Conservation (phyloP, 2,797 vertebrate species). For the Betta splendens region DNA sequence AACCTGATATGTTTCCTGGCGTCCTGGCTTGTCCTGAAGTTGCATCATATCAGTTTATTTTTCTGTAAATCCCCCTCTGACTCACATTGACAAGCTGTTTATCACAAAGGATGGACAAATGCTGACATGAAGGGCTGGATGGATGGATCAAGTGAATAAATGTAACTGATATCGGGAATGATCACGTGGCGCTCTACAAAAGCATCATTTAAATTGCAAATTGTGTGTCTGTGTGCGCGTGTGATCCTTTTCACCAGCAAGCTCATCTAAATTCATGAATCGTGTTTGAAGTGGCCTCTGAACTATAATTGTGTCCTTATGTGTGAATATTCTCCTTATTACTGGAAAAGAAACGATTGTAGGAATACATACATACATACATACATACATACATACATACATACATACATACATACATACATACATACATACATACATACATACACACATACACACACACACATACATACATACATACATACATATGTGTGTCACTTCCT, state of each 20-base stretch:
- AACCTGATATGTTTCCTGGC: slow-evolving; percentile 50
- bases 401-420: too few species aligned
- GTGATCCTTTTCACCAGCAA: slow-evolving; percentile 36
- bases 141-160: slow-evolving; percentile 26
- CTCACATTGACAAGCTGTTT: not conserved
- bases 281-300: slow-evolving; percentile 74
- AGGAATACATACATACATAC: too few species aligned
- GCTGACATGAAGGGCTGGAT: slow-evolving; percentile 8
- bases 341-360: slow-evolving; percentile 20
- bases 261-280: slow-evolving; percentile 75
- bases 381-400: too few species aligned
- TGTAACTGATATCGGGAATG: slow-evolving; percentile 45
- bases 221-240: slow-evolving; percentile 36
- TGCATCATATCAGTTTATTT: not conserved
- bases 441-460: too few species aligned
- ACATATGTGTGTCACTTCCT: slow-evolving; percentile 19
- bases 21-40: not conserved
- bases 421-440: too few species aligned
- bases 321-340: slow-evolving; percentile 36
- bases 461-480: too few species aligned
- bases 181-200: slow-evolving; percentile 65
- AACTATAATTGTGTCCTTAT: slow-evolving; percentile 36
- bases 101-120: not conserved
- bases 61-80: not conserved
- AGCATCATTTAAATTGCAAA: slow-evolving; percentile 70